A percentile compares a stretch with the other conserved stretches of the same genome.
These are phyloP conservation scores for Plagodis dolabraria DNA, from an alignment of 2,888 invertebrate genomes.

Conservation along the genomic window DNA sequence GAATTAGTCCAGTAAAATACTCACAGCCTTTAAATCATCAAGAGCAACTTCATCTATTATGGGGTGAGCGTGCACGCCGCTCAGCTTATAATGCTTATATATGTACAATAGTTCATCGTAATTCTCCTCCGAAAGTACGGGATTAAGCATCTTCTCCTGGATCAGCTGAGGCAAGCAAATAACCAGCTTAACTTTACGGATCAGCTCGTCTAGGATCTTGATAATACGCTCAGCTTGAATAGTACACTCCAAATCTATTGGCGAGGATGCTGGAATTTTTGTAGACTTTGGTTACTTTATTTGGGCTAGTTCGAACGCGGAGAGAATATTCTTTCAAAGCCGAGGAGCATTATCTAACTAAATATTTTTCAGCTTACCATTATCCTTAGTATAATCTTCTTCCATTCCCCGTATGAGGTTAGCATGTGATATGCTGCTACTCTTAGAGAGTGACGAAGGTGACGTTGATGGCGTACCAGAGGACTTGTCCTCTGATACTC, in stretches of 20 bases:
- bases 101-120: not conserved
- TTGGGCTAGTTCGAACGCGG: too few species aligned
- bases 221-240: constrained; percentile 76
- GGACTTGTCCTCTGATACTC: not conserved
- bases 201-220: constrained; percentile 75
- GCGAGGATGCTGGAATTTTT: not conserved
- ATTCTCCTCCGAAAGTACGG: not conserved
- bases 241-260: not conserved
- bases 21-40: not conserved
- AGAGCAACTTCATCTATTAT: not conserved
- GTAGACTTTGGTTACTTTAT: too few species aligned
- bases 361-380: constrained; percentile 55
- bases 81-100: not conserved
- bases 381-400: constrained; percentile 67
- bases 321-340: too few species aligned
- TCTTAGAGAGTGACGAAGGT: constrained; percentile 63
- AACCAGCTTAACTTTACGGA: constrained; percentile 64
- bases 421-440: constrained; percentile 55
- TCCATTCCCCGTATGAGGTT: constrained; percentile 49
- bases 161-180: constrained; percentile 1
- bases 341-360: too few species aligned
- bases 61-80: not conserved
- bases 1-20: constrained; percentile 38
- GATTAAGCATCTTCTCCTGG: not conserved
- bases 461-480: constrained; percentile 58